These are phyloP conservation scores for Platerodrilus igneus DNA, from an alignment of 2,888 invertebrate genomes.

Conservation along the genomic window DNA sequence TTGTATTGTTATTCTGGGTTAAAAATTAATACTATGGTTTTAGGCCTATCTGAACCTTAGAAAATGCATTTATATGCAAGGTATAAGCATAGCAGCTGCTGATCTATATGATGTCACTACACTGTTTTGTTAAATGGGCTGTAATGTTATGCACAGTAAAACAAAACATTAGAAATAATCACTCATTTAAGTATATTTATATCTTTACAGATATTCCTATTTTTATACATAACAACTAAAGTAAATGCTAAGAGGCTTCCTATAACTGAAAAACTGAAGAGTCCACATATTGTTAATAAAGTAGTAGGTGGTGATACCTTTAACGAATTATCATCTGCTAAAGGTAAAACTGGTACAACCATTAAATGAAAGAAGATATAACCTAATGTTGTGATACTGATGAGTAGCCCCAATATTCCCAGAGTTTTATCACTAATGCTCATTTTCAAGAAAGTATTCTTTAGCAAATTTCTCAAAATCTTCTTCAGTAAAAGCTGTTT, in stretches of 20 bases:
- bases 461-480: conserved; percentile 63
- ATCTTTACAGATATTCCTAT: too few relatives aligned
- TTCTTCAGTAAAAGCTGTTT: conserved; percentile 66
- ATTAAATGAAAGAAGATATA: conserved; percentile 39
- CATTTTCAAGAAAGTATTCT: conserved; percentile 52
- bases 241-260: conserved; percentile 39
- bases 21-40: too few relatives aligned
- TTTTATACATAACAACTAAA: conserved; percentile 35
- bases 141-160: too few relatives aligned
- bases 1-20: too few relatives aligned
- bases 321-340: conserved; percentile 33
- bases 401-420: conserved; percentile 32
- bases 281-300: conserved; percentile 36
- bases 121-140: too few relatives aligned
- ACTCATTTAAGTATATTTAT: too few relatives aligned
- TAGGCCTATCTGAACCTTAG: too few relatives aligned
- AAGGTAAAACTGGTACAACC: conserved; percentile 40
- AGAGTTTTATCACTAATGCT: conserved; percentile 31
- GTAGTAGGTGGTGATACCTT: conserved; percentile 31
- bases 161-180: too few relatives aligned
- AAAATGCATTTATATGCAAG: too few relatives aligned
- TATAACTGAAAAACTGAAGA: conserved; percentile 39
- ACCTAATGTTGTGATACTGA: conserved; percentile 30
- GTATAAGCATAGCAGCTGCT: too few relatives aligned
- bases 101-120: too few relatives aligned